Base-by-base conservation (phyloP, 2,797 vertebrate species). In the Novumbra hubbsi region DNA sequence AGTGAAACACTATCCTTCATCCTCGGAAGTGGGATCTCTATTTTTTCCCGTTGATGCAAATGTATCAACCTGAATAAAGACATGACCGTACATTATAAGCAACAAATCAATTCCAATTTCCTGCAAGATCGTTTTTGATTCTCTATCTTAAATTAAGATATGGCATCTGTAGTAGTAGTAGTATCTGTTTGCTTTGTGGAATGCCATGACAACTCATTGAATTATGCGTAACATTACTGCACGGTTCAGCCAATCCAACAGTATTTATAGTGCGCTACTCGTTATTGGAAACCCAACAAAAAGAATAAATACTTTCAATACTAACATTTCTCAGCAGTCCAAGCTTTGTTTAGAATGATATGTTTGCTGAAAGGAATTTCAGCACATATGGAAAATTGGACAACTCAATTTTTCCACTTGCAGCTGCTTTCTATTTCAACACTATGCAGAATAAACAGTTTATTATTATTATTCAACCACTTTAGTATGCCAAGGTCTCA, bases 381-480 rank as follows among this genome's bases (percentile, higher is more conserved):
- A 85, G 90, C 86, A 89, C 85, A 80, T 86, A 85, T 76, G 86
- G 84, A 90, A 45, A 89, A 88, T 85, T 80, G 76, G 84, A 74
- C 80, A 81, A 87, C 85, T 77, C 78, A 70, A 72, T 79, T 88
- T 84, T 80, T 83, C 87, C 85, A 92, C 90, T 82, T 75, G 85
- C 92, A 94, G 92, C 92, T 93, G 92, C 88, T 93, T 93, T 90
- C 86, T 85, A 93, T 94, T 45, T 91, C 87, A 80, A 88, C 86
- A 82, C 91, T 90, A 91, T 92, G 92, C 88, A 89, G 90, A 89
- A 90, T 92, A 93, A 93, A 92, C 90, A 93, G 89, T 94, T 93
- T 93, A 92, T 88, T 90, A n/a, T 55, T 93, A 93, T 88, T 85
- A 91, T 92, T 87, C 89, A 87, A 89, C 86, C 85, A 92, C 88